Base-by-base conservation (phyloP, 2,888 invertebrate species). In the Coenonympha glycerion region DNA sequence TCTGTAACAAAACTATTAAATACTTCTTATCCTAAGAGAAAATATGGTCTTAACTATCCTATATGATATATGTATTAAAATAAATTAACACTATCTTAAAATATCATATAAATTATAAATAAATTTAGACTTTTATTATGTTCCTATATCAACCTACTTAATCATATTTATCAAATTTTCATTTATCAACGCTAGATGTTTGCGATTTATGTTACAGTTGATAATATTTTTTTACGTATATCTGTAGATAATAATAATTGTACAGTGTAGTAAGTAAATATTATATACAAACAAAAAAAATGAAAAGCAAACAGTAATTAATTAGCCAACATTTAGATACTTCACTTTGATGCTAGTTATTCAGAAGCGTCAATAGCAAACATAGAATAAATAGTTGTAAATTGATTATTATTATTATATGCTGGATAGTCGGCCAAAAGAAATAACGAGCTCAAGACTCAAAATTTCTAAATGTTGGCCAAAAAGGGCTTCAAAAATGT, bases 231-330 rank as follows among this genome's bases (percentile, higher is more conserved):
- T n/a, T n/a, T 24, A 24, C 6, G 11, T 30, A n/a, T 19, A 39
- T 22, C 22, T 22, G 15, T 9, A 15, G n/a, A n/a, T n/a, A n/a
- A n/a, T n/a, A n/a, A n/a, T n/a, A n/a, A 8, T 3, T 39, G 39
- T 39, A 39, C 39, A 39, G 39, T 39, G 39, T 39, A 9, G 9
- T 37, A 2, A 39, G 24, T 39, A 39, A 22, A 39, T 39, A 39
- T 15, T 39, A 39, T 39, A 39, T 15, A 39, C 24, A 39, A 39
- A 39, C 22, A 39, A 39, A 39, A 39, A n/a, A 2, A 24, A 15
- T 15, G 1, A 11, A 33, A 33, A 15, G 3, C 1, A 19, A 22
- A 6, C n/a, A 37, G 11, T 18, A 18, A 9, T 15, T 9, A 9
- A 15, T 3, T 19, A 34, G 34, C 19, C 13, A 19, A 34, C 22